phyloP scores from a whole-genome alignment of 2,888 invertebrate species.

The Noctua pronuba region DNA sequence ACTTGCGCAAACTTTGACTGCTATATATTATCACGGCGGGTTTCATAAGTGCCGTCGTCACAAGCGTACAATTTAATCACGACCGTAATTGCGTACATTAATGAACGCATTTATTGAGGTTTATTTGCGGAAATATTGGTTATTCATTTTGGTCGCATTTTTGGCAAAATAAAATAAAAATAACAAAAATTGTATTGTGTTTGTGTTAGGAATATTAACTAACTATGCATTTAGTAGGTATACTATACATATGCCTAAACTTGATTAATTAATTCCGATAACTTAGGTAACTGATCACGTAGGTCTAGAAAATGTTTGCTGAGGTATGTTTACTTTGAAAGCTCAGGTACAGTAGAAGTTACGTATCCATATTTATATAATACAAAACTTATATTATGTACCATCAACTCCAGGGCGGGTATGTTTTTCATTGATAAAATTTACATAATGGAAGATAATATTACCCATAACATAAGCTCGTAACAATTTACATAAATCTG shows the following conservation, averaged over 20 bases:
- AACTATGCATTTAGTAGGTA: neutral
- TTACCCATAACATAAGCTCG: constrained; percentile 20
- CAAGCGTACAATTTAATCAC: constrained; percentile 55
- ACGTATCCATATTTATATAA: constrained; percentile 2
- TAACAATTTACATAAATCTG: constrained; percentile 37
- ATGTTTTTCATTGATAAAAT: constrained; percentile 47
- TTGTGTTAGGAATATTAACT: neutral
- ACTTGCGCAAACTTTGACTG: constrained; percentile 61
- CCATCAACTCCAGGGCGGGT: constrained; percentile 1
- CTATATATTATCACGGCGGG: constrained; percentile 54
- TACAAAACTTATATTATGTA: constrained; percentile 19
- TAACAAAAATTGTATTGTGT: neutral
- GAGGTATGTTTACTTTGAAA: constrained; percentile 1
- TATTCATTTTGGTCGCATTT: neutral
- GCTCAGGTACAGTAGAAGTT: constrained; percentile 20
- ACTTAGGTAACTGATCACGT: neutral
- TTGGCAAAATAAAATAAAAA: neutral
- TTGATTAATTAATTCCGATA: neutral
- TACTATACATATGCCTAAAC: neutral
- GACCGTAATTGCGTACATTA: constrained; percentile 43
- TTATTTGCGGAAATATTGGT: constrained; percentile 23
- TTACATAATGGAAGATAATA: constrained; percentile 39
- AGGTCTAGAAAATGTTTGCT: neutral
- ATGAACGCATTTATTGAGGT: constrained; percentile 14
- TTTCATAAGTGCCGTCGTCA: constrained; percentile 53